Percentiles rank a stretch among this genome's conserved stretches.
Evolutionary conservation across 2,113 vertebrate genomes (phyloP).

Genomic region (Pteruthius melanotis): DNA sequence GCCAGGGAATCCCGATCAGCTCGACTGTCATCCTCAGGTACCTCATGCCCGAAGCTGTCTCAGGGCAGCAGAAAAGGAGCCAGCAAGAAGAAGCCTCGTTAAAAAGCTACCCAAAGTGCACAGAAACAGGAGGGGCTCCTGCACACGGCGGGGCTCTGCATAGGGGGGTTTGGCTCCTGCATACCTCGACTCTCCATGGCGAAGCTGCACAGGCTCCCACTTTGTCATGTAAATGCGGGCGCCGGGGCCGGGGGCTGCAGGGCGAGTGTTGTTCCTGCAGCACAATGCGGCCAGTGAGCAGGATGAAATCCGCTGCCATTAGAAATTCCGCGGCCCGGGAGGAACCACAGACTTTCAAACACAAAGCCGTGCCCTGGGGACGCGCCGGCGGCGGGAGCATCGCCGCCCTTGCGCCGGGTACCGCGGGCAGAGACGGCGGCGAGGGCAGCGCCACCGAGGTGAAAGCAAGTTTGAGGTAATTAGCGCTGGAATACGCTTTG

Average conservation of each 20-base stretch:
- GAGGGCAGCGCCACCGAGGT: neutral
- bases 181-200: slow-evolving; percentile 66
- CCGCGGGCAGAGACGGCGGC: neutral
- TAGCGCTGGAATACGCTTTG: neutral
- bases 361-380: slow-evolving; percentile 32
- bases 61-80: neutral
- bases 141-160: too few species aligned
- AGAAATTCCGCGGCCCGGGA: slow-evolving; percentile 41
- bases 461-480: neutral
- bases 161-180: neutral
- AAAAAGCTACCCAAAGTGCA: neutral
- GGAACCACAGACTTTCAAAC: slow-evolving; percentile 21
- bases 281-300: slow-evolving; percentile 56
- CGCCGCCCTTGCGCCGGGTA: neutral
- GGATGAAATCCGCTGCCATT: slow-evolving; percentile 55
- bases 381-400: neutral
- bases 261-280: slow-evolving; percentile 14
- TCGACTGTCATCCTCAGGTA: neutral
- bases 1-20: neutral
- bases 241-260: slow-evolving; percentile 10
- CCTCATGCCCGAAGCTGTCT: neutral
- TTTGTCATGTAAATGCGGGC: slow-evolving; percentile 75
- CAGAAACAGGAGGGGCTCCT: neutral
- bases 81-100: neutral
- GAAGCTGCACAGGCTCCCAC: slow-evolving; percentile 46